Evolutionary conservation across 2,113 vertebrate genomes (phyloP), one percentile per base, ranked within the genome.

Genomic region (Halichoerus grypus): DNA sequence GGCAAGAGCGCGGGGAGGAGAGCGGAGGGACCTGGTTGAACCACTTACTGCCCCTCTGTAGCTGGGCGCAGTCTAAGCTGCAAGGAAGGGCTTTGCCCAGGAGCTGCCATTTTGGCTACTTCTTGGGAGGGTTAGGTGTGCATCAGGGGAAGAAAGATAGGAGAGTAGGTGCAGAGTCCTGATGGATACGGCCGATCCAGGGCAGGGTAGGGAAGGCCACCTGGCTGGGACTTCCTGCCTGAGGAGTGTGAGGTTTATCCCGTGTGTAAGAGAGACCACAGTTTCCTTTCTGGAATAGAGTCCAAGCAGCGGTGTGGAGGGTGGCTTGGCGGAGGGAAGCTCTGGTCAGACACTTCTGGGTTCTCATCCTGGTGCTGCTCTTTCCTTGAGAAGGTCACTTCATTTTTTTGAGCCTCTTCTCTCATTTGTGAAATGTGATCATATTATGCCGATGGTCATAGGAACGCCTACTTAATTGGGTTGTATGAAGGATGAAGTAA

Each of bases 181-280:
- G 81, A 31, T 0, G 3, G 69, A 26, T 6, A 8, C 0, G 18
- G 5, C 22, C 1, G 28, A 0, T 1, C 10, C 49, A 2, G n/a
- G 65, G 18, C 21, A 10, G 57, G 12, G 19, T 31, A 10, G 79
- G 72, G 33, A 51, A n/a, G 33, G 10, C 80, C 10, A 1, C n/a
- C 57, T 15, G 18, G 8, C 36, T 36, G 59, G 91, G 79, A 1
- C 76, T 61, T 92, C 19, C 33, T 42, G 12, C 33, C 33, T 11
- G 55, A 61, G 46, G 69, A 69, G 11, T 9, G 26, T 88, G 82
- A 33, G 57, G 24, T 26, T 77, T 42, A 21, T 61, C 42, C 39
- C 16, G 4, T 63, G 18, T 26, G 11, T 28, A 19, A 13, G 6
- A 22, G 53, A 88, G 82, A 55, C 63, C 81, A 31, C 8, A 0